These are phyloP conservation scores for Hemicrepidius hirtus DNA, from an alignment of 2,888 invertebrate species.

Conservation along the genomic window DNA sequence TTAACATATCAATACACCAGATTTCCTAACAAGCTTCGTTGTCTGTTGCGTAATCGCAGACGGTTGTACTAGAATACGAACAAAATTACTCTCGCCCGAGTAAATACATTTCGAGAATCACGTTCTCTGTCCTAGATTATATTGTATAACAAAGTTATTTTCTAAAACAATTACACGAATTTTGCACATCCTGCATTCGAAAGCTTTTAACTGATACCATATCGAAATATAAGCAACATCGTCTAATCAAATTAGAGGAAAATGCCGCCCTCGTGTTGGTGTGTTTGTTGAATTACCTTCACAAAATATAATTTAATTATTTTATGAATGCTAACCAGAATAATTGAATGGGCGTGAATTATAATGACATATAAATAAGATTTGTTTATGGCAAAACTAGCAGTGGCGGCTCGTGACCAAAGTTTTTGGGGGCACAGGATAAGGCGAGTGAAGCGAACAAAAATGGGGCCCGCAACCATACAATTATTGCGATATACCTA, in stretches of 20 bases:
- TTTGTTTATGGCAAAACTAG: too few species aligned
- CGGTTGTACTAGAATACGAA: neutral
- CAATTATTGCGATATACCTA: too few species aligned
- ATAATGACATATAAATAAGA: too few species aligned
- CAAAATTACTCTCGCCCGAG: conserved; percentile 16
- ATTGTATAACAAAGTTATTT: conserved; percentile 20
- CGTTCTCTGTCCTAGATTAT: conserved; percentile 12
- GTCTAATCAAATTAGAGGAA: neutral
- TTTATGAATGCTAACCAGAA: too few species aligned
- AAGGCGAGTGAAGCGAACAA: too few species aligned
- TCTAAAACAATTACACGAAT: conserved; percentile 2
- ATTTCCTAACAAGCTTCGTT: conserved; percentile 25
- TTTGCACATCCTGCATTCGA: conserved; percentile 15
- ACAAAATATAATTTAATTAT: too few species aligned
- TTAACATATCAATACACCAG: conserved; percentile 17
- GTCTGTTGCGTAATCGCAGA: conserved; percentile 23
- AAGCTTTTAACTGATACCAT: neutral
- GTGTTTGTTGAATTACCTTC: too few species aligned
- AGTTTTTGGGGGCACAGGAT: too few species aligned
- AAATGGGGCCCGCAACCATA: too few species aligned
- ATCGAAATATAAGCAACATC: neutral
- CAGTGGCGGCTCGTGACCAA: too few species aligned
- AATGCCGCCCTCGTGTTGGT: too few species aligned
- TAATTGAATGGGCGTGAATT: too few species aligned
- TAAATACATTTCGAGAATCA: conserved; percentile 13